Base-by-base conservation (phyloP, 2,797 vertebrate species). In the Fundulus diaphanus region DNA sequence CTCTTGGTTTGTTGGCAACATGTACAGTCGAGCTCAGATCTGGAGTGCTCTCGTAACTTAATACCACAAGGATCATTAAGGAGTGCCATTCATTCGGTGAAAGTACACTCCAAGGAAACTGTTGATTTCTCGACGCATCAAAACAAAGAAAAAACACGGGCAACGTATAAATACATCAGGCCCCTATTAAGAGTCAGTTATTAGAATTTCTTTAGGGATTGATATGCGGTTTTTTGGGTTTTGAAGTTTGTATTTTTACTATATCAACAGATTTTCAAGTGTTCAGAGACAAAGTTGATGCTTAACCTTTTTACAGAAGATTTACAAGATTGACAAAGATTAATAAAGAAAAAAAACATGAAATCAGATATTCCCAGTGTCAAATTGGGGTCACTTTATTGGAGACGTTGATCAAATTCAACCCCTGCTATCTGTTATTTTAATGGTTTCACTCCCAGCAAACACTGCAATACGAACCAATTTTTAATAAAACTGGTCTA, bases 1-100 rank as follows among this genome's bases (percentile, higher is more conserved):
- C 77, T 83, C 85, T 76, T 15, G n/a, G 56, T 76, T 86, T 51
- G 66, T 70, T 56, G 37, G 79, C 29, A 82, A 78, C 68, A 78
- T 84, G 77, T 79, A 70, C 8, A 12, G 42, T 57, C 68, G 66
- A 85, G 59, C 13, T 56, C 77, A 56, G 69, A 76, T 78, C 20
- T 67, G 35, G 3, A 80, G 78, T 35, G 69, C 59, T 66, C 48
- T 67, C 79, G 31, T 6, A n/a, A 65, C 66, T 63, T 22, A 72
- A 57, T 16, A 76, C 11, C 67, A 52, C 22, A 59, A 46, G 49
- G 72, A 70, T 65, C 75, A 33, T 74, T 68, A 66, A 22, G 29
- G 48, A 59, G 40, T 37, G 40, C 7, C 22, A 18, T 73, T 69
- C 33, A 29, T 9, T 59, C 18, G 15, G 15, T 48, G 46, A 69